Percentiles rank a stretch among this genome's conserved stretches.
These are phyloP conservation scores for Phataginus tricuspis DNA, from an alignment of 2,797 vertebrate genomes.

Conservation along the genomic window DNA sequence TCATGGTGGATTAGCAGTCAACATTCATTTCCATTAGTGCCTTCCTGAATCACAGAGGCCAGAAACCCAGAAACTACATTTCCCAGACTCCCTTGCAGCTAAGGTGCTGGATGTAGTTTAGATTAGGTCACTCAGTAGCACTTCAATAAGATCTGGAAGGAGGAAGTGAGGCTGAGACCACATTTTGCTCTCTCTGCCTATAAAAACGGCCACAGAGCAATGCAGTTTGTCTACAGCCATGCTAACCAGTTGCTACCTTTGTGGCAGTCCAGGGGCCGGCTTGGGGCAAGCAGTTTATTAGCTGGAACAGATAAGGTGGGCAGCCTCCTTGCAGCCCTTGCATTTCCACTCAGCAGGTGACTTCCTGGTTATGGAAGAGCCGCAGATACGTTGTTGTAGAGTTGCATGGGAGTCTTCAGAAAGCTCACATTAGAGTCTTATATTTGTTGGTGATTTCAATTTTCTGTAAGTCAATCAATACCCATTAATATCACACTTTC, in stretches of 20 bases:
- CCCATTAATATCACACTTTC: background rate
- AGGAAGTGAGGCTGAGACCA: background rate
- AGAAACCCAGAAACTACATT: background rate
- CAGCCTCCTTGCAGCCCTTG: background rate
- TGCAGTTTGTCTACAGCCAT: background rate
- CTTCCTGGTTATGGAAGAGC: background rate
- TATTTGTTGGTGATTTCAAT: background rate
- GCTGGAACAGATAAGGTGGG: background rate
- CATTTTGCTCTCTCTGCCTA: background rate
- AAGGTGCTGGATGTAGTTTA: background rate
- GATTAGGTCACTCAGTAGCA: background rate
- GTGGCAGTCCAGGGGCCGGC: background rate
- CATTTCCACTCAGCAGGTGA: background rate
- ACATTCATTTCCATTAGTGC: background rate
- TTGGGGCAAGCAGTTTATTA: background rate
- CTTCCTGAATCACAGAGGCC: background rate
- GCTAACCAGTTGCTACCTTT: background rate
- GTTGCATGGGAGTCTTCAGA: background rate
- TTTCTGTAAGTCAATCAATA: background rate
- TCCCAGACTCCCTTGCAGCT: conserved; percentile 52
- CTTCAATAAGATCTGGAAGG: background rate
- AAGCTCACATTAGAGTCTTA: background rate
- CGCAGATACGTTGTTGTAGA: background rate
- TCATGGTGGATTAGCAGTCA: background rate
- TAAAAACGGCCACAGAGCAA: background rate